Evolutionary conservation across 2,888 invertebrate species (phyloP), one percentile per base, ranked within the genome.

Genomic region (Athalia circularis): DNA sequence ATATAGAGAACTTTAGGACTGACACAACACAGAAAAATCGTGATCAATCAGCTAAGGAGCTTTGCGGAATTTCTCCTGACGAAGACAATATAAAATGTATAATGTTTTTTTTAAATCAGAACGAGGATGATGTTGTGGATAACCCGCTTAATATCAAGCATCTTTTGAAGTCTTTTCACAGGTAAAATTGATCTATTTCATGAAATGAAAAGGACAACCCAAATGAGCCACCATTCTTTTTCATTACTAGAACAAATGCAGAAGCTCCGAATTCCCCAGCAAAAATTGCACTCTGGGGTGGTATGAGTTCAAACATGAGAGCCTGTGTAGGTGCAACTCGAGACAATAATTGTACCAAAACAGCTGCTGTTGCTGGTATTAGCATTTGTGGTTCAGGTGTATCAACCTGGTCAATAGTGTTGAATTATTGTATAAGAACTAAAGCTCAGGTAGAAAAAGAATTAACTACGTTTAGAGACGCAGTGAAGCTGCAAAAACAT

Each of bases 321-420:
- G n/a, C 86, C 4, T 88, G 87, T 78, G 81, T 80, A n/a, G 15
- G 29, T 43, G 29, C 9, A 52, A 65, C 74, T 11, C 45, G 54
- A 15, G 68, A 79, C 5, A 43, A 52, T 43, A 70, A 68, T n/a
- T 84, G 83, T 80, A 78, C 75, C 54, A 61, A 62, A 29, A 5
- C 15, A 6, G 29, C 82, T 13, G 9, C 65, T n/a, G 84, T 87
- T 78, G 50, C 85, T 45, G 86, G 79, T 4, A 79, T 90, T 59
- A 57, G 79, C 11, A 81, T 79, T 81, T 15, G 79, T 43, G 87
- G 88, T 65, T 67, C 84, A 8, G 81, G 81, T 5, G 82, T 90
- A n/a, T 81, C 86, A 52, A 84, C 86, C 6, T 90, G 88, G 88
- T 88, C 90, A 1, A 80, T 85, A 4, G 80, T 90, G 5, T 64